A percentile compares a stretch with the other conserved stretches of the same genome.
These are phyloP conservation scores for Monomorium pharaonis DNA, from an alignment of 1,140 invertebrate species.

Conservation along the genomic window DNA sequence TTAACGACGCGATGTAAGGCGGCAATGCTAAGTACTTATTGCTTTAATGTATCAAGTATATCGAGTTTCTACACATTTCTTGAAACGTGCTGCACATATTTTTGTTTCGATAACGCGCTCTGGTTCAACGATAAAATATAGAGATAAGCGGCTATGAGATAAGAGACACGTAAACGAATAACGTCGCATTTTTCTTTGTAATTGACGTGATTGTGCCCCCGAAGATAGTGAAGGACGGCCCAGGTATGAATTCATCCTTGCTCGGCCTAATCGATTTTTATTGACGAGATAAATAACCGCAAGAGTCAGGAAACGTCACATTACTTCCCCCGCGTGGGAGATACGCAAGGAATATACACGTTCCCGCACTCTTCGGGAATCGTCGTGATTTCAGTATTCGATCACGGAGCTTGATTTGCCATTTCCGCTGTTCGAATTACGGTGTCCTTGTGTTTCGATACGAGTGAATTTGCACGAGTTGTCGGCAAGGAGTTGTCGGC, in stretches of 20 bases:
- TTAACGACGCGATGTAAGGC: neutral
- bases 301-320: constrained; percentile 32
- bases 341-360: neutral
- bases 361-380: constrained; percentile 23
- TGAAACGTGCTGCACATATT: neutral
- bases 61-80: neutral
- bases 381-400: constrained; percentile 49
- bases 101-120: neutral
- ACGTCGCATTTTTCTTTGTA: neutral
- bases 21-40: neutral
- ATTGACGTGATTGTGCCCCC: neutral
- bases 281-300: neutral
- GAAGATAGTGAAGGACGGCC: neutral
- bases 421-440: constrained; percentile 43
- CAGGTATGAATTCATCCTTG: neutral
- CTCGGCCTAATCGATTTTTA: constrained; percentile 7
- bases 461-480: constrained; percentile 39
- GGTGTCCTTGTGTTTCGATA: constrained; percentile 67
- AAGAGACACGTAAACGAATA: neutral
- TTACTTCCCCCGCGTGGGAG: constrained; percentile 12
- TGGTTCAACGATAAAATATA: neutral
- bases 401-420: constrained; percentile 47
- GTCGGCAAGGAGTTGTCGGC: constrained; percentile 65
- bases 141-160: neutral
- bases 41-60: constrained; percentile 18